These are phyloP conservation scores for Seriola quinqueradiata DNA, from an alignment of 2,113 vertebrate genomes.

Conservation along the genomic window DNA sequence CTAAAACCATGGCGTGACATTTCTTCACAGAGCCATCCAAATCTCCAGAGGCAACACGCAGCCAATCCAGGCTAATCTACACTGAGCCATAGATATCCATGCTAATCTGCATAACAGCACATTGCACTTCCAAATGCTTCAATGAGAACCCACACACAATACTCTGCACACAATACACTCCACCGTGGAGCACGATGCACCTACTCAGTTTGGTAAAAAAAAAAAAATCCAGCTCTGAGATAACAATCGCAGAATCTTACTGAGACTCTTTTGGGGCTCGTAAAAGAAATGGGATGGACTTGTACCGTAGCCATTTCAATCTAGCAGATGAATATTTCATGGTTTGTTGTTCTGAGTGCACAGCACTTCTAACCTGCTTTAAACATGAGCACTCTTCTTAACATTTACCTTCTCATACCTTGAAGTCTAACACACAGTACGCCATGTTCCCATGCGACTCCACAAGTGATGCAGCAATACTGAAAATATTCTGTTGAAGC, in stretches of 20 bases:
- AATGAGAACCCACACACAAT: constrained; percentile 44
- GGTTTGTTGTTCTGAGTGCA: constrained; percentile 54
- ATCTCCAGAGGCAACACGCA: constrained; percentile 60
- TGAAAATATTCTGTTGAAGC: neutral
- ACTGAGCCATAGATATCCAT: constrained; percentile 62
- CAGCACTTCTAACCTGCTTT: constrained; percentile 33
- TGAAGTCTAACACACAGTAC: neutral
- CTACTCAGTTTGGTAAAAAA: constrained; percentile 21
- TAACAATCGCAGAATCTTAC: constrained; percentile 40
- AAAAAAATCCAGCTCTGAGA: constrained; percentile 23
- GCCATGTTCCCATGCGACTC: neutral
- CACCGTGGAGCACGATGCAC: constrained; percentile 13
- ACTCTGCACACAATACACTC: constrained; percentile 1
- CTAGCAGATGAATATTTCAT: constrained; percentile 72
- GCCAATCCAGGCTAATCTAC: constrained; percentile 73
- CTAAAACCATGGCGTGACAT: constrained; percentile 66
- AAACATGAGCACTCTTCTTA: constrained; percentile 35
- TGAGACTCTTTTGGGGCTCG: constrained; percentile 36
- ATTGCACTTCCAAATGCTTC: constrained; percentile 50
- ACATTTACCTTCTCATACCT: constrained; percentile 21
- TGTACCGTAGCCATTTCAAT: constrained; percentile 46
- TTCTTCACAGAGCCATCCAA: constrained; percentile 64
- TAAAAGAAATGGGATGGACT: constrained; percentile 50
- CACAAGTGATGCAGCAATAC: neutral
- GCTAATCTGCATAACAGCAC: constrained; percentile 69